Evolutionary conservation across 2,797 vertebrate genomes (phyloP).

Genomic region (Xiphorhynchus erythropygius): DNA sequence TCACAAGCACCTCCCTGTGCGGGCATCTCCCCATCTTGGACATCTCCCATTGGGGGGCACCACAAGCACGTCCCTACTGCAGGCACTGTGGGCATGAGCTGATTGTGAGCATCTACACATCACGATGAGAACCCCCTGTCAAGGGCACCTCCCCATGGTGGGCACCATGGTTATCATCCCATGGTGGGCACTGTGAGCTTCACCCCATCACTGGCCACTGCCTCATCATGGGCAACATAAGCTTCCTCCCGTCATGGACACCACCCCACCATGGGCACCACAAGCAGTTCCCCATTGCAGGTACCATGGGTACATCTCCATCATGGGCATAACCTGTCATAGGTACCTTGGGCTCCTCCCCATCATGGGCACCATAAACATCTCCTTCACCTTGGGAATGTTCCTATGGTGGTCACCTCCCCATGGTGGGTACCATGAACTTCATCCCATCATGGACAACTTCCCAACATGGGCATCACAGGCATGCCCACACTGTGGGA

Average conservation of each 20-base stretch:
- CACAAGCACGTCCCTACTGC: background rate
- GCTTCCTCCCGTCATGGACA: background rate
- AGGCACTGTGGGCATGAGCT: background rate
- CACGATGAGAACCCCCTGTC: background rate
- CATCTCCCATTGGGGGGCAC: background rate
- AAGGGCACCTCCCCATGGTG: background rate
- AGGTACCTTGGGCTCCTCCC: background rate
- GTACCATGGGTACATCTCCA: no score
- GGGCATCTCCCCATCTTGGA: background rate
- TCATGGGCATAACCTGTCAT: background rate
- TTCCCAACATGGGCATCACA: background rate
- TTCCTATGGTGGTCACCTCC: background rate
- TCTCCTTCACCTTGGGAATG: no score
- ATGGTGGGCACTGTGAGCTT: background rate
- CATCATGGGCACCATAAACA: background rate
- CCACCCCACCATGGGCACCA: background rate
- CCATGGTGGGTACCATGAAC: rapidly evolving
- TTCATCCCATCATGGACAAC: background rate
- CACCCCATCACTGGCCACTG: no score
- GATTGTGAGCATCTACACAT: background rate
- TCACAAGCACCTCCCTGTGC: background rate
- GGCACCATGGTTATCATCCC: background rate
- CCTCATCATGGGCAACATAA: background rate
- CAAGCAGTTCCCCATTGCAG: background rate
- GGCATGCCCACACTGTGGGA: background rate